phyloP scores from a whole-genome alignment of 2,888 invertebrate species.

The Gibbula magus region DNA sequence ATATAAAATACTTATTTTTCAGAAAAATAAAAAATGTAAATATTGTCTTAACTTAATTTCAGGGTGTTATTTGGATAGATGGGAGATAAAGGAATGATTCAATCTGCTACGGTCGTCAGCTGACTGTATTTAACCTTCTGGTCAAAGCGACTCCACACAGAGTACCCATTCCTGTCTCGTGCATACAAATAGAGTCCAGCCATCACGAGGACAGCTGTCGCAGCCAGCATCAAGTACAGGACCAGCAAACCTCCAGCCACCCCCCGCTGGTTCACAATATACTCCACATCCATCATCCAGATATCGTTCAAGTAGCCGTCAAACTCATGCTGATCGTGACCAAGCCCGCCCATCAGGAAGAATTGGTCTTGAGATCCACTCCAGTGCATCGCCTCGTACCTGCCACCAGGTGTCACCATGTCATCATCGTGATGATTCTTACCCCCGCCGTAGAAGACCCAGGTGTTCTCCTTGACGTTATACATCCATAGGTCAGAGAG shows the following conservation, averaged over 20 bases:
- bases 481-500: constrained; percentile 62
- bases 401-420: constrained; percentile 47
- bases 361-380: constrained; percentile 34
- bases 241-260: constrained; percentile 25
- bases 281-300: constrained; percentile 55
- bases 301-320: constrained; percentile 61
- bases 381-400: constrained; percentile 53
- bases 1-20: no score
- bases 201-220: constrained; percentile 29
- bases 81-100: background rate
- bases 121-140: constrained; percentile 27
- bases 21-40: no score
- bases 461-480: constrained; percentile 39
- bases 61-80: no score
- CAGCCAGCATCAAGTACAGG: constrained; percentile 31
- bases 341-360: constrained; percentile 59
- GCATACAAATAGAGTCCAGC: constrained; percentile 29
- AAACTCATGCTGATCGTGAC: constrained; percentile 52
- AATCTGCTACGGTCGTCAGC: constrained; percentile 25
- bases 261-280: constrained; percentile 28
- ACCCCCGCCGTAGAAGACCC: constrained; percentile 62
- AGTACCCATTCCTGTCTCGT: constrained; percentile 21
- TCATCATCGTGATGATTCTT: constrained; percentile 36
- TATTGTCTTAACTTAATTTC: no score
- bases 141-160: constrained; percentile 18